Evolutionary conservation across 2,888 invertebrate species (phyloP).

Genomic region (Orchesella flavescens): DNA sequence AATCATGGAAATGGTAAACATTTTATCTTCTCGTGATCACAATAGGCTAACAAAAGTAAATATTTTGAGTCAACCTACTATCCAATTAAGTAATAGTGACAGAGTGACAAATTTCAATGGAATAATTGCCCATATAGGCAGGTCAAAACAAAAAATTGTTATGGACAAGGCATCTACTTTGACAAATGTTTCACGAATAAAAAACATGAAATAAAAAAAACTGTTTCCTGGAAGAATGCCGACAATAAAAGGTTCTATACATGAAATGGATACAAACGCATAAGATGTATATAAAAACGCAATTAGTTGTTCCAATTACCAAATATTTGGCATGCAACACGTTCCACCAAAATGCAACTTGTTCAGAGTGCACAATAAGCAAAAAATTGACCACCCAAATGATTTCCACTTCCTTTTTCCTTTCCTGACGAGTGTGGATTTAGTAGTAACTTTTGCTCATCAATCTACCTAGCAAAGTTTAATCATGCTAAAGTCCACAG

Average conservation of each 20-base stretch:
- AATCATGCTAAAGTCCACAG: not conserved
- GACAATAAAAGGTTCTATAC: slow-evolving; percentile 9
- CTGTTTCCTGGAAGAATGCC: slow-evolving; percentile 33
- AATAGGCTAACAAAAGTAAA: no score
- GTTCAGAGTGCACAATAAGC: not conserved
- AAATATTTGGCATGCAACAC: slow-evolving; percentile 16
- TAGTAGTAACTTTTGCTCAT: not conserved
- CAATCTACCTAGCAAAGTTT: not conserved
- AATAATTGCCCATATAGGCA: not conserved
- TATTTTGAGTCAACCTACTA: not conserved
- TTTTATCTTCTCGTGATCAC: no score
- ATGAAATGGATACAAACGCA: not conserved
- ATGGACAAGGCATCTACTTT: not conserved
- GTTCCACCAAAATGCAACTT: slow-evolving; percentile 8
- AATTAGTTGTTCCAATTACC: slow-evolving; percentile 33
- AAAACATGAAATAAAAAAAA: not conserved
- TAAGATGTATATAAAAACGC: not conserved
- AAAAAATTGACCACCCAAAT: slow-evolving; percentile 16
- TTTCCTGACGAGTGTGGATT: not conserved
- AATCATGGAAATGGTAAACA: no score
- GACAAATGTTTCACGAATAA: not conserved
- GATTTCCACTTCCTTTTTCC: not conserved
- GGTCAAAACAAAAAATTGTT: slow-evolving; percentile 12
- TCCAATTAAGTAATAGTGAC: slow-evolving; percentile 16
- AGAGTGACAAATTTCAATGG: slow-evolving; percentile 16